Evolutionary conservation across 2,113 vertebrate genomes (phyloP), one percentile per base, ranked within the genome.

Genomic region (Ameiurus melas): DNA sequence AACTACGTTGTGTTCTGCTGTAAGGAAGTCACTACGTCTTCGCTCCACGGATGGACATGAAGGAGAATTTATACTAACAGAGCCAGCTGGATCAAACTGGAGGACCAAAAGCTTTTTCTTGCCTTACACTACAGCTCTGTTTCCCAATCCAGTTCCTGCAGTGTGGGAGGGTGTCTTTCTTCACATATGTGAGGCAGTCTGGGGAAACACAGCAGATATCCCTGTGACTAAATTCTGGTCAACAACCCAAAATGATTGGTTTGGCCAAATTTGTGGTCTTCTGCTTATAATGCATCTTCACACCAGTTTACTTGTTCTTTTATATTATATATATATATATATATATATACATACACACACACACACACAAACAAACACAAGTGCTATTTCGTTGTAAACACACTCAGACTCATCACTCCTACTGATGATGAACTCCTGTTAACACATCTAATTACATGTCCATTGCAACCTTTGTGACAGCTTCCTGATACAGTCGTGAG

Each of bases 71-170:
- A 80, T 17, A 53, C 51, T 55, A 79, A 33, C 16, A 57, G n/a
- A 57, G 78, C 51, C 78, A 80, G 78, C 51, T 80, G 78, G 51
- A 30, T 80, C 27, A 57, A 57, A 80, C 78, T 33, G 2, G 27
- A 80, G 2, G 51, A 80, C 27, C n/a, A 80, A 80, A 80, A 80
- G 51, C 78, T 57, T 80, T 80, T 80, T 80, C 14, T 33, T 16
- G 47, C 47, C 27, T 55, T 55, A 80, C 51, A 55, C 77, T 55
- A 55, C 27, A 79, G 77, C n/a, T 0, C 51, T 57, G n/a, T 57
- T 80, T 33, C 51, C n/a, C 71, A 75, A 12, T 75, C 19, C 36
- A 43, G 71, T 43, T 75, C 71, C 71, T 36, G 33, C 47, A 79
- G 43, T 75, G 71, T 73, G 39, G 71, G 71, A 43, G 36, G 17